Conservation (phyloP, 2,113 vertebrate genomes). For the Oncorhynchus kisutch region DNA sequence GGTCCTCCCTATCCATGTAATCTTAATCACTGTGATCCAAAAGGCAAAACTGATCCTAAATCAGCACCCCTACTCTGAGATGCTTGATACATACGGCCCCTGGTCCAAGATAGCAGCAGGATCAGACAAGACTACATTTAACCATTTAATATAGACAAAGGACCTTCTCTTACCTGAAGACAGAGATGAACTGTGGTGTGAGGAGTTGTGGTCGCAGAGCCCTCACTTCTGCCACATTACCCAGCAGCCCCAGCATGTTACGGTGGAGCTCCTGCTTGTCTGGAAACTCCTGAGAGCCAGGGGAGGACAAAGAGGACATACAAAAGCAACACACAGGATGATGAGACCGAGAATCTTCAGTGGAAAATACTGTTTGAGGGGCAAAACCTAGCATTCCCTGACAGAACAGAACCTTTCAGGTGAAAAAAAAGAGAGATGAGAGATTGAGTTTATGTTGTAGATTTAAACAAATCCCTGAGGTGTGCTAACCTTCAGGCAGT, state of each 20-base stretch:
- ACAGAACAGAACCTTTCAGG: not conserved
- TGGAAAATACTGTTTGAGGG: too few relatives aligned
- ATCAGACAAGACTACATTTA: too few relatives aligned
- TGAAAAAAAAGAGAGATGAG: too few relatives aligned
- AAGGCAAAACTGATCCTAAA: too few relatives aligned
- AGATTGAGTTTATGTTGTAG: not conserved
- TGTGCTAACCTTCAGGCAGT: conserved; percentile 86
- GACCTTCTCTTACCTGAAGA: conserved; percentile 83
- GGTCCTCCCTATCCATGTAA: too few relatives aligned
- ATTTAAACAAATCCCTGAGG: not conserved
- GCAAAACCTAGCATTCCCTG: not conserved
- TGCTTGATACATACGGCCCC: too few relatives aligned
- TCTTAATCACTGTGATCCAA: too few relatives aligned
- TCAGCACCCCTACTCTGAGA: too few relatives aligned
- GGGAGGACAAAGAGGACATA: not conserved
- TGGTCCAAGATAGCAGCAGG: too few relatives aligned
- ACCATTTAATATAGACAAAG: too few relatives aligned
- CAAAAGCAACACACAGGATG: not conserved
- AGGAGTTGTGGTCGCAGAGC: conserved; percentile 91
- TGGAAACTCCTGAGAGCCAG: conserved; percentile 84
- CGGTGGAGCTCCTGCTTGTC: conserved; percentile 97
- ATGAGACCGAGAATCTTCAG: not conserved
- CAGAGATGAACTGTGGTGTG: conserved; percentile 92
- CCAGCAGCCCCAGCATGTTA: conserved; percentile 95
- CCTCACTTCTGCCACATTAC: conserved; percentile 93